These are phyloP conservation scores for Cheilinus undulatus DNA, from an alignment of 2,113 vertebrate genomes.

Conservation along the genomic window DNA sequence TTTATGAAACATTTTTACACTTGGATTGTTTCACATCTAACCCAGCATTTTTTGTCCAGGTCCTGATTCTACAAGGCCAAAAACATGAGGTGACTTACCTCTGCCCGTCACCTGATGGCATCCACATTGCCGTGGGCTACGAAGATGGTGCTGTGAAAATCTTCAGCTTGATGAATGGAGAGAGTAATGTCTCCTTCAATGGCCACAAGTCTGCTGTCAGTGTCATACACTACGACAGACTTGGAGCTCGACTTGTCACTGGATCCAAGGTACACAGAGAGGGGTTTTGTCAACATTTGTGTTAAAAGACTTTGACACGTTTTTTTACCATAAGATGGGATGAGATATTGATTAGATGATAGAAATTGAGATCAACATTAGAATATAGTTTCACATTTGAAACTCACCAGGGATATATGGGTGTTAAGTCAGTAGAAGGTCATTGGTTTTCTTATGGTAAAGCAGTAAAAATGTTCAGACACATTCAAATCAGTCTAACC, in stretches of 20 bases:
- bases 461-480: not conserved
- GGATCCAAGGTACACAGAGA: constrained; percentile 90
- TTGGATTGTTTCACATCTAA: not conserved
- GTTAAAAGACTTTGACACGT: too few relatives aligned
- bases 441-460: too few relatives aligned
- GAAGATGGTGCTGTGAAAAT: constrained; percentile 91
- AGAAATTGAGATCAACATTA: too few relatives aligned
- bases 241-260: constrained; percentile 92
- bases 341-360: too few relatives aligned
- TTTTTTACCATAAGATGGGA: too few relatives aligned
- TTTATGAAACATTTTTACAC: not conserved
- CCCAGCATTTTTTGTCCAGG: constrained; percentile 74
- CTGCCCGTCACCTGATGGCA: constrained; percentile 91
- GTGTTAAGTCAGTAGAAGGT: too few relatives aligned
- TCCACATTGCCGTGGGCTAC: constrained; percentile 93
- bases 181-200: constrained; percentile 90
- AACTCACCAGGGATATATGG: too few relatives aligned
- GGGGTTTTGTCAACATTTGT: not conserved
- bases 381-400: too few relatives aligned
- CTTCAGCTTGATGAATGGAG: constrained; percentile 91
- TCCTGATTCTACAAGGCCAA: constrained; percentile 92
- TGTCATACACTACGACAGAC: constrained; percentile 87
- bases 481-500: not conserved
- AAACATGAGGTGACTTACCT: constrained; percentile 94
- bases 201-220: constrained; percentile 94